These are phyloP conservation scores for Himalopsyche tibetana DNA, from an alignment of 2,888 invertebrate species.

Conservation along the genomic window DNA sequence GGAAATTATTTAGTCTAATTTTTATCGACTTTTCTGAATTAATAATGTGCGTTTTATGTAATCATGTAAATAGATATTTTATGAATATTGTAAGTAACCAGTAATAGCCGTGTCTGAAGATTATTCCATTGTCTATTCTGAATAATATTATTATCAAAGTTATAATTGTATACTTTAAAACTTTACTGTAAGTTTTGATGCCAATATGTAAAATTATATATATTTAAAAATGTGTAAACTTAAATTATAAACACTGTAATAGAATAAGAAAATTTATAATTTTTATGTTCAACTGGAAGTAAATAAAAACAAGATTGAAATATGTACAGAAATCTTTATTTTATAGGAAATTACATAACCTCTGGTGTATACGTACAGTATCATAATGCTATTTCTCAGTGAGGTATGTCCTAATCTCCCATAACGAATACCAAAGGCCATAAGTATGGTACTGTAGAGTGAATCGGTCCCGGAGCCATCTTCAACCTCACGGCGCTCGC, in stretches of 20 bases:
- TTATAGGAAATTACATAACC: conserved; percentile 74
- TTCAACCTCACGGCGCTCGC: background rate
- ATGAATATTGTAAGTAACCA: background rate
- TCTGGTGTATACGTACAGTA: conserved; percentile 71
- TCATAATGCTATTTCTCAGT: conserved; percentile 69
- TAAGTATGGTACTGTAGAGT: conserved; percentile 57
- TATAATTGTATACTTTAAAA: too few species aligned
- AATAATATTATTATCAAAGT: too few species aligned
- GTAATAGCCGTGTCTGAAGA: too few species aligned
- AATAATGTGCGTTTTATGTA: background rate
- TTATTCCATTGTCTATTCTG: too few species aligned
- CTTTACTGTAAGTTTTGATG: too few species aligned
- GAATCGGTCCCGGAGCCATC: conserved; percentile 29
- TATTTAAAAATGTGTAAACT: too few species aligned
- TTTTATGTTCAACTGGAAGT: conserved; percentile 52
- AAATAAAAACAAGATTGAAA: conserved; percentile 75
- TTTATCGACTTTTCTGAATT: background rate
- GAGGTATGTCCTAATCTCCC: conserved; percentile 71
- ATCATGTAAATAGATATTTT: background rate
- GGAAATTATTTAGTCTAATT: background rate
- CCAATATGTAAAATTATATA: too few species aligned
- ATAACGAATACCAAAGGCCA: conserved; percentile 70
- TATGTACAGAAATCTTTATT: conserved; percentile 78
- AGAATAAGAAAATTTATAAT: background rate
- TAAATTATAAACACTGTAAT: too few species aligned